phyloP scores from a whole-genome alignment of 2,888 invertebrate genomes.

The Apamea sordens region DNA sequence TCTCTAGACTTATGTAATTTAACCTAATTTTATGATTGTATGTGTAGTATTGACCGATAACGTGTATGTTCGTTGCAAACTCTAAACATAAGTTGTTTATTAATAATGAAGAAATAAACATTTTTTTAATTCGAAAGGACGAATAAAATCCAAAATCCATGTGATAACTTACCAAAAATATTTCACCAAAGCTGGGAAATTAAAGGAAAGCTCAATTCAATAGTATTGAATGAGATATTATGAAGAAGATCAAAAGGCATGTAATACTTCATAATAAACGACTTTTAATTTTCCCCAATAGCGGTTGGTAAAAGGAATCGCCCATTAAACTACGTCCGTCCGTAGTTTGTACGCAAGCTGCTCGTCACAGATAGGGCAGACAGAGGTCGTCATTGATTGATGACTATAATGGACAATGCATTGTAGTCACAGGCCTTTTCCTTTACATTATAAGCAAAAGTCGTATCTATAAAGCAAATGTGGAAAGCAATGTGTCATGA shows the following conservation, averaged over 20 bases:
- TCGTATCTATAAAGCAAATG: slow-evolving; percentile 16
- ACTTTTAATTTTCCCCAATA: slow-evolving; percentile 8
- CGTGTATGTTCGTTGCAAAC: background rate
- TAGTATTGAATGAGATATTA: background rate
- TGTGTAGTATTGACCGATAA: background rate
- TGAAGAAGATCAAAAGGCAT: background rate
- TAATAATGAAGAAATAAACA: background rate
- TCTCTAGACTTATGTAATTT: background rate
- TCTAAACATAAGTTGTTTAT: background rate
- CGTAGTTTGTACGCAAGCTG: slow-evolving; percentile 40
- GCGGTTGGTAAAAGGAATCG: slow-evolving; percentile 7
- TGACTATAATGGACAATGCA: slow-evolving; percentile 54
- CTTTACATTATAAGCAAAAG: slow-evolving; percentile 45
- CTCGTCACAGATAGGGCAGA: slow-evolving; percentile 60
- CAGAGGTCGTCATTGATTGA: slow-evolving; percentile 63
- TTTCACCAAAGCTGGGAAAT: background rate
- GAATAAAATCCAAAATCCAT: background rate
- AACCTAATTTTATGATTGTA: background rate
- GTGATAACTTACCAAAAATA: too few species aligned
- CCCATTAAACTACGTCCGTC: slow-evolving; percentile 39
- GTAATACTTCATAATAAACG: background rate
- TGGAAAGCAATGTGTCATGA: slow-evolving; percentile 13
- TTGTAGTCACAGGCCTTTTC: slow-evolving; percentile 36
- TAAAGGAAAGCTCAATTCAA: background rate
- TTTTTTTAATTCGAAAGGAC: background rate